A percentile compares a stretch with the other conserved stretches of the same genome.
phyloP scores from a whole-genome alignment of 2,888 invertebrate genomes.

The Cenopis cana region DNA sequence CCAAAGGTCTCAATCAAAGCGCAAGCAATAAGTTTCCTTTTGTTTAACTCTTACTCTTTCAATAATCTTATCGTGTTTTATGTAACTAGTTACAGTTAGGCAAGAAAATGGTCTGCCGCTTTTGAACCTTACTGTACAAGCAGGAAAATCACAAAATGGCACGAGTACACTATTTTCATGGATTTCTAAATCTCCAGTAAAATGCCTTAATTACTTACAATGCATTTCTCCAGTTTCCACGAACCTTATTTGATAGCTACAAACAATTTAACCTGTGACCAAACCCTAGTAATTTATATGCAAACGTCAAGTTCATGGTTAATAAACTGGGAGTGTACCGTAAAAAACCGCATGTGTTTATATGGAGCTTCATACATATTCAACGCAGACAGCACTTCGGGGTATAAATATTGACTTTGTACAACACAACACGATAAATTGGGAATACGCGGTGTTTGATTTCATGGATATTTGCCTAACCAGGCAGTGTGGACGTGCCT shows the following conservation, averaged over 20 bases:
- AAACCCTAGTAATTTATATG: slow-evolving; percentile 16
- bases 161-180: no score
- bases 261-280: slow-evolving; percentile 17
- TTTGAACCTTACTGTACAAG: no score
- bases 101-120: no score
- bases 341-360: slow-evolving; percentile 34
- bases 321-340: slow-evolving; percentile 8
- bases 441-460: slow-evolving; percentile 14
- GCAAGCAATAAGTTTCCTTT: no score
- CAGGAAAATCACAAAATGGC: no score
- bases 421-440: slow-evolving; percentile 27
- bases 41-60: no score
- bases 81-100: no score
- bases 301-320: slow-evolving; percentile 11
- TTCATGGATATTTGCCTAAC: not conserved
- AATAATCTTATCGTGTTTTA: no score
- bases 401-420: slow-evolving; percentile 36
- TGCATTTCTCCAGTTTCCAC: no score
- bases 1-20: no score
- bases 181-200: no score
- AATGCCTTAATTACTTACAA: no score
- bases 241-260: not conserved
- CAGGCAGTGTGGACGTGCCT: not conserved
- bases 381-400: slow-evolving; percentile 22
- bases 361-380: slow-evolving; percentile 33